Evolutionary conservation across 2,888 invertebrate species (phyloP), one percentile per base, ranked within the genome.

Genomic region (Zhuqinia jingwanae): DNA sequence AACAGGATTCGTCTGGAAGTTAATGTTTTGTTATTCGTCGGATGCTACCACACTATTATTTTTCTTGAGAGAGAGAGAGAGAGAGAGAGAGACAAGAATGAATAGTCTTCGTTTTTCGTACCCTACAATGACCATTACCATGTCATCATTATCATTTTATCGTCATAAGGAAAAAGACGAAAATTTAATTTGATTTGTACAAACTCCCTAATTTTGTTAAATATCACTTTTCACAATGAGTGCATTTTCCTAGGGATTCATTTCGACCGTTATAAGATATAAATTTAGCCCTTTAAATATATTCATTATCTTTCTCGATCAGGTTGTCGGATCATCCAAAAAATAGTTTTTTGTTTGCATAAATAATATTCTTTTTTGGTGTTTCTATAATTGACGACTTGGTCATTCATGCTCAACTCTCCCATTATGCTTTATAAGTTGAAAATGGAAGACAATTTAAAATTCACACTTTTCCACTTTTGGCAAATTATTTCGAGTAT

Each of bases 391-490:
- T 20, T 75, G 56, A n/a, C n/a, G n/a, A n/a, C n/a, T n/a, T 36
- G 75, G 76, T 76, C 76, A 76, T 76, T 76, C 36, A 42, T 58
- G 76, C 58, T 76, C 58, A 76, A 36, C 36, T 3, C 5, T 36
- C 36, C 36, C 56, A 76, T 76, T 76, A 8, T 36, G 36, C 36
- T 36, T 36, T 36, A 6, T 36, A 36, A 30, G 76, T 76, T 30
- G 76, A 76, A 76, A 76, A 76, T 8, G 36, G 8, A 36, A 36
- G 36, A 56, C 76, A 76, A 76, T 76, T 58, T 58, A 42, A 76
- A 22, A 76, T 58, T 76, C 76, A 76, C 76, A 76, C 76, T 76
- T 76, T 76, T 76, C 76, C 76, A 76, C 76, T 76, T 76, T 76
- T 76, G 56, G 20, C 76, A 76, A 56, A 76, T 76, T 76, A 76